These are phyloP conservation scores for Rynchops niger DNA, from an alignment of 2,113 vertebrate genomes.

Conservation along the genomic window DNA sequence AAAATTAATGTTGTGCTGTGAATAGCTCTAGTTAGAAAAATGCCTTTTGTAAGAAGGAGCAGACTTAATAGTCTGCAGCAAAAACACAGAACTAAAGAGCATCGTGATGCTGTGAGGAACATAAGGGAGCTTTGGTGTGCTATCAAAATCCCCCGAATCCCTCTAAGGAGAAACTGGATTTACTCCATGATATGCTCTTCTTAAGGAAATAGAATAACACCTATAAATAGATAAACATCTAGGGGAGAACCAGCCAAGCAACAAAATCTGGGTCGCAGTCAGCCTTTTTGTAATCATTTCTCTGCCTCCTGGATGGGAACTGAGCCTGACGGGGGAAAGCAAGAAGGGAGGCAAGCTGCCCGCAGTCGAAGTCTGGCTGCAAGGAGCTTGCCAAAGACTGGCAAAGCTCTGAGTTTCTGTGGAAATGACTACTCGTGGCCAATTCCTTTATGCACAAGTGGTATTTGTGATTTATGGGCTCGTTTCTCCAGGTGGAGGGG, in stretches of 20 bases:
- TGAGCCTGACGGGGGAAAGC: not conserved
- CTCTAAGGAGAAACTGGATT: not conserved
- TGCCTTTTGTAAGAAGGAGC: not conserved
- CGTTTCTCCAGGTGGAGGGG: not conserved
- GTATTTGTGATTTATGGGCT: not conserved
- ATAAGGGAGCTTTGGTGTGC: not conserved
- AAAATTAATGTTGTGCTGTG: conserved; percentile 19
- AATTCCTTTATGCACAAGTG: not conserved
- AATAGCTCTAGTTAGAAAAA: not conserved
- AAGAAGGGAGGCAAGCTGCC: not conserved
- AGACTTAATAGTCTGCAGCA: not conserved
- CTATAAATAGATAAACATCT: not conserved
- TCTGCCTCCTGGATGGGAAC: not conserved
- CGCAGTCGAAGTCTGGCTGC: accelerated
- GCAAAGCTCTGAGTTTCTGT: not conserved
- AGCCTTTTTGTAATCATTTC: not conserved
- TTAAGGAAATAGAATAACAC: not conserved
- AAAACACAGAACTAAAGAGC: not conserved
- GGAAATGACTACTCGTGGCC: not conserved
- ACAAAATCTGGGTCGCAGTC: not conserved
- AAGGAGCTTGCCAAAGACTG: not conserved
- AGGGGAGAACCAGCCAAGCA: not conserved
- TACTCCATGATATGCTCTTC: not conserved
- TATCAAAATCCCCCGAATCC: not conserved
- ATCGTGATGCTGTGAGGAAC: not conserved